Evolutionary conservation across 1,140 invertebrate species (phyloP), one percentile per base, ranked within the genome.

Genomic region (Teleopsis dalmanni): DNA sequence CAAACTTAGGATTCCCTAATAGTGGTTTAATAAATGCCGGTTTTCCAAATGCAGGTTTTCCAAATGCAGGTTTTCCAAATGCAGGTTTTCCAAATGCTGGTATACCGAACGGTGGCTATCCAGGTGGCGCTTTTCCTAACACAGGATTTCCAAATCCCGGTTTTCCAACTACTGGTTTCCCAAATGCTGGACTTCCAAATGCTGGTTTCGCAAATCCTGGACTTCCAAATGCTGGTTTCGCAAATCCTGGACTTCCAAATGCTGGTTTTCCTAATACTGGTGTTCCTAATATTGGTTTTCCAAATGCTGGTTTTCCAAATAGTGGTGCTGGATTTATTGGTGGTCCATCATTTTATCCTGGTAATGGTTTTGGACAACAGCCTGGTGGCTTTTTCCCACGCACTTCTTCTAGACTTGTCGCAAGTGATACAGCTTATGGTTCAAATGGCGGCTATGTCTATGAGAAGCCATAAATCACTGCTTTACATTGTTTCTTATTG

Each of bases 361-460:
- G n/a, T n/a, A n/a, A n/a, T n/a, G n/a, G n/a, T n/a, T n/a, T n/a
- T n/a, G n/a, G n/a, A n/a, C n/a, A n/a, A n/a, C n/a, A 23, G 10
- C 16, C 33, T 35, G 16, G 43, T 21, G 11, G 36, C 34, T 16
- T 29, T 42, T 14, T 18, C 40, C 1, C 34, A 34, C 1, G 10
- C 18, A 33, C 40, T 22, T 25, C 43, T 36, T 31, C 5, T 11
- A 47, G 26, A 10, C 48, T 29, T 31, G 42, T 44, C 41, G 47
- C 48, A 22, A 51, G n/a, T n/a, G 59, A 54, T 44, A 65, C 62
- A 14, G 45, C 5, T 25, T 65, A 65, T 11, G 62, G 41, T 21
- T 41, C 49, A 47, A 65, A 65, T 23, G 59, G 62, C 9, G 62
- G 62, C 9, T 65, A 65, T 51, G 50, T 65, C 19, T 65, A 65